Evolutionary conservation across 2,113 vertebrate genomes (phyloP).

Genomic region (Hypanus sabinus): DNA sequence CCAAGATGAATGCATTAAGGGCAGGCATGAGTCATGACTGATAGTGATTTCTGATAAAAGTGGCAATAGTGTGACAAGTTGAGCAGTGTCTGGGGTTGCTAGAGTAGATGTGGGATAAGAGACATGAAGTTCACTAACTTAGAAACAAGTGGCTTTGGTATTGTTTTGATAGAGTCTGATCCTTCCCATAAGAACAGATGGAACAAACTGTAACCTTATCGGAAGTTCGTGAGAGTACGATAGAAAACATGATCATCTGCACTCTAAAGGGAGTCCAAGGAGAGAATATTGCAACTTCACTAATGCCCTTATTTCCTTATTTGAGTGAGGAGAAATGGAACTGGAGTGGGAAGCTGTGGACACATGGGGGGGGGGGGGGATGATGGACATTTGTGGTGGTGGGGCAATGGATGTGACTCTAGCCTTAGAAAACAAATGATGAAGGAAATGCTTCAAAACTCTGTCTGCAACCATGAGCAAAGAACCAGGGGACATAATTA

Average conservation of each 20-base stretch:
- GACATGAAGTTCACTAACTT: too few relatives aligned
- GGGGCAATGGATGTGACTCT: neutral
- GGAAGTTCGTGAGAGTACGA: too few relatives aligned
- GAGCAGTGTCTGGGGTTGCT: too few relatives aligned
- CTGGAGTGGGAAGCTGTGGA: neutral
- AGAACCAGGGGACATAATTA: constrained; percentile 33
- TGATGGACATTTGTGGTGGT: too few relatives aligned
- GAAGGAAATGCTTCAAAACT: neutral
- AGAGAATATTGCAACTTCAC: neutral
- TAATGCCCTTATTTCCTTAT: neutral
- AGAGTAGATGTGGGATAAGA: too few relatives aligned
- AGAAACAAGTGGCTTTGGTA: neutral
- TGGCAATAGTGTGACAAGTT: too few relatives aligned
- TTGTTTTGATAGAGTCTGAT: neutral
- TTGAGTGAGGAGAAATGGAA: neutral
- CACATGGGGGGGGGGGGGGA: too few relatives aligned
- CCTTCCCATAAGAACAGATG: neutral
- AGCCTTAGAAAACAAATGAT: neutral
- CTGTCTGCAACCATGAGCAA: neutral
- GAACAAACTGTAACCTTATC: neutral
- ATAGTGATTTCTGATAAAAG: too few relatives aligned
- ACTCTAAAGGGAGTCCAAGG: neutral
- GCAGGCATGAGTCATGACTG: too few relatives aligned
- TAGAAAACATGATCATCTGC: neutral
- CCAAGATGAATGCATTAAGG: too few relatives aligned